Percentiles rank a stretch among this genome's conserved stretches.
These are phyloP conservation scores for Odontomyia ornata DNA, from an alignment of 2,888 invertebrate genomes.

Conservation along the genomic window DNA sequence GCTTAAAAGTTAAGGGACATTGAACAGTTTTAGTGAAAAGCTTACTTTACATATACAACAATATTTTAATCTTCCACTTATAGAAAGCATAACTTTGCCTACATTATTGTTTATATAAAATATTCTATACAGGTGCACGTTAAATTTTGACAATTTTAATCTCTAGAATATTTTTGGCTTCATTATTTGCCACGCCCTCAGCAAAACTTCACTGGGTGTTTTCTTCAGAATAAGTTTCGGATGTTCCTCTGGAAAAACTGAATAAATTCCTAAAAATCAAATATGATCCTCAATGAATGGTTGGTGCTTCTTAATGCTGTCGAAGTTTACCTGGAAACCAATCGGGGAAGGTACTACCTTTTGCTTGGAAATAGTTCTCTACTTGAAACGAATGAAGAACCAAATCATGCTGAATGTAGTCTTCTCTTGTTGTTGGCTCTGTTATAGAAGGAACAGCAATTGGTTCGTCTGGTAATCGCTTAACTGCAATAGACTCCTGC, in stretches of 20 bases:
- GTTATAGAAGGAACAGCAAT: not conserved
- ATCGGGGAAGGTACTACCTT: slow-evolving; percentile 43
- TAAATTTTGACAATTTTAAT: too few relatives aligned
- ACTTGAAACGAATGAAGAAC: slow-evolving; percentile 36
- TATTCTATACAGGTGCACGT: too few relatives aligned
- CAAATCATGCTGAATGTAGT: slow-evolving; percentile 40
- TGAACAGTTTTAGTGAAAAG: too few relatives aligned
- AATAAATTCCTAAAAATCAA: slow-evolving; percentile 38
- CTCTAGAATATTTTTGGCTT: slow-evolving; percentile 31
- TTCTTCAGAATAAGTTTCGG: slow-evolving; percentile 32
- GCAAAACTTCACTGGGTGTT: slow-evolving; percentile 44
- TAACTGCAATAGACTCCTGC: slow-evolving; percentile 13
- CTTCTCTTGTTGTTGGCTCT: not conserved
- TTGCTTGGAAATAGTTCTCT: slow-evolving; percentile 46
- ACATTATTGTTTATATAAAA: too few relatives aligned
- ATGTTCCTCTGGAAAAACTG: slow-evolving; percentile 43
- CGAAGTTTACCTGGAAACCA: slow-evolving; percentile 48
- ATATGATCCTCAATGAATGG: not conserved
- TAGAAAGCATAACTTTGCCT: too few relatives aligned
- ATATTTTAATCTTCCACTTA: too few relatives aligned
- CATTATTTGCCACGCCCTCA: slow-evolving; percentile 44
- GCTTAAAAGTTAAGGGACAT: too few relatives aligned
- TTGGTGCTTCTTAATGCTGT: not conserved
- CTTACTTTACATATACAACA: too few relatives aligned
- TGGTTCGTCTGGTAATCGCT: slow-evolving; percentile 12